A percentile compares a stretch with the other conserved stretches of the same genome.
These are phyloP conservation scores for Drosophila acutilabella DNA, from an alignment of 2,888 invertebrate species.

Conservation along the genomic window DNA sequence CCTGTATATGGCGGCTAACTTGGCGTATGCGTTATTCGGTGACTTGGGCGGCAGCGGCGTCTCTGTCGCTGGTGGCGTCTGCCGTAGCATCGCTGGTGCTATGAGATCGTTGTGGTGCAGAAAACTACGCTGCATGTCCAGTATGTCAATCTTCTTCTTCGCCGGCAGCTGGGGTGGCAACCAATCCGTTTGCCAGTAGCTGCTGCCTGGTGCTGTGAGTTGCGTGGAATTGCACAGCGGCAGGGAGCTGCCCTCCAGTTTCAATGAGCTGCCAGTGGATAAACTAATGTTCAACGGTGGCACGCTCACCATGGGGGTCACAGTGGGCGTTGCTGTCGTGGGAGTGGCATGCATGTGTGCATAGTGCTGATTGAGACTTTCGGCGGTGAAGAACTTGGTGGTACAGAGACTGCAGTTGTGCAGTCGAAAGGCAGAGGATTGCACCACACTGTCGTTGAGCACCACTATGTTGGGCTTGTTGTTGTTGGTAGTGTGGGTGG, in stretches of 20 bases:
- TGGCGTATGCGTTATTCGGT: slow-evolving; percentile 44
- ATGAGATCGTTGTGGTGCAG: slow-evolving; percentile 63
- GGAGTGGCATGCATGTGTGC: slow-evolving; percentile 44
- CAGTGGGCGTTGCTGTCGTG: slow-evolving; percentile 35
- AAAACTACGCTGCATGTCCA: slow-evolving; percentile 78
- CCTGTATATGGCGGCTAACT: slow-evolving; percentile 60
- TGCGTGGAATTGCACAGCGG: not conserved
- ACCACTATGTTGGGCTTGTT: slow-evolving; percentile 84
- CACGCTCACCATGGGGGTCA: slow-evolving; percentile 79
- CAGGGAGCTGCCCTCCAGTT: slow-evolving; percentile 48
- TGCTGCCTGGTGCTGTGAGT: not conserved
- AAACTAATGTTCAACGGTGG: slow-evolving; percentile 58
- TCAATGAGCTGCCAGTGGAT: slow-evolving; percentile 37
- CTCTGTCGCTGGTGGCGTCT: slow-evolving; percentile 5
- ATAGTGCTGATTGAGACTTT: slow-evolving; percentile 79
- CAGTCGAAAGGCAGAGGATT: slow-evolving; percentile 82
- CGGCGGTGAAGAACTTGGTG: slow-evolving; percentile 81
- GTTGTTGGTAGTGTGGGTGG: slow-evolving; percentile 35
- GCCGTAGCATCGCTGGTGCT: slow-evolving; percentile 20
- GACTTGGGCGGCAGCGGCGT: slow-evolving; percentile 9
- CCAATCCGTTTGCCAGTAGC: slow-evolving; percentile 71
- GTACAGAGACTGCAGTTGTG: slow-evolving; percentile 81
- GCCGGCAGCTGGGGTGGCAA: slow-evolving; percentile 45
- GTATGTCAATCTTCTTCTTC: slow-evolving; percentile 68
- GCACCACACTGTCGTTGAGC: slow-evolving; percentile 84